Percentiles rank a stretch among this genome's conserved stretches.
These are phyloP conservation scores for Anoplius nigerrimus DNA, from an alignment of 2,888 invertebrate genomes.

Conservation along the genomic window DNA sequence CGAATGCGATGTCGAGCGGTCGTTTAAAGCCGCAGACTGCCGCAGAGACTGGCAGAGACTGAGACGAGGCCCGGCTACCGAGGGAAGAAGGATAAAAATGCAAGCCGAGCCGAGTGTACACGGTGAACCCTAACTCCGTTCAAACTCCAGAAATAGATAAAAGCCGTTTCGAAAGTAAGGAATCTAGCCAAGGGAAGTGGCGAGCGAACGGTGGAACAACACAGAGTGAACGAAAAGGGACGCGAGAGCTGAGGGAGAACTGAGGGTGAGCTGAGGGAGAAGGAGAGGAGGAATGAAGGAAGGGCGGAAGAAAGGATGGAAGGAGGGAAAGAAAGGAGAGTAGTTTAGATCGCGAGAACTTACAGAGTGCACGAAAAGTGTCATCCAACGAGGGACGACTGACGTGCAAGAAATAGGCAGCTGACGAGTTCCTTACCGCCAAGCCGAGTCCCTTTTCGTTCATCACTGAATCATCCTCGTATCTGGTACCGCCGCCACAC, in stretches of 20 bases:
- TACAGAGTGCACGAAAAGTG: not conserved
- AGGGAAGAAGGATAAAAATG: no score
- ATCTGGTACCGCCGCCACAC: conserved; percentile 38
- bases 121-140: conserved; percentile 30
- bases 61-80: no score
- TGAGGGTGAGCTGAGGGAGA: no score
- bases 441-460: conserved; percentile 63
- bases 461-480: conserved; percentile 66
- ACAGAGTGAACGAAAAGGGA: not conserved
- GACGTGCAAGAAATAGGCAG: not conserved
- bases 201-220: not conserved
- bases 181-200: not conserved
- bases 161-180: conserved; percentile 19
- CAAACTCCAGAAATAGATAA: conserved; percentile 48
- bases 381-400: not conserved
- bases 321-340: not conserved
- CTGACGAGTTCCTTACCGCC: conserved; percentile 63
- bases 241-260: no score
- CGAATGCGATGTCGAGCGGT: no score
- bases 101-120: no score
- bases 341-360: not conserved
- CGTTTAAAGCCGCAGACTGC: no score
- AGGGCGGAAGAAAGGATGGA: not conserved
- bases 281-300: no score
- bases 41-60: no score